Base-by-base conservation (phyloP, 64 coral and sea anemone genomes). In the Dendronephthya gigantea region DNA sequence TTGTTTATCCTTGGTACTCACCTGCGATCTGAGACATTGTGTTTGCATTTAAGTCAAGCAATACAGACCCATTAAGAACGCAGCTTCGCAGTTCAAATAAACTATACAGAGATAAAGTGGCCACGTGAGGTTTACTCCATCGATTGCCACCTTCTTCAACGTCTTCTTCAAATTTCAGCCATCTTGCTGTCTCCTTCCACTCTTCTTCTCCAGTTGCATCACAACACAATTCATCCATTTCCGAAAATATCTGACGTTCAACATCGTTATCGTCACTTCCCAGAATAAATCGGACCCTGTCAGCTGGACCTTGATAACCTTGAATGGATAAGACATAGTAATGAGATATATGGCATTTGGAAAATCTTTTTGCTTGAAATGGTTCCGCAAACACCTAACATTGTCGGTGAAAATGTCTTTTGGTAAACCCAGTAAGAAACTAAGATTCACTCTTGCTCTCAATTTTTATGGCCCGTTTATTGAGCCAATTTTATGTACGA, bases 41-140 rank as follows among this genome's bases (percentile, higher is more conserved):
- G 4, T 28, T 89, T 16, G 95, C 95, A 92, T 98, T 89, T 84
- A 98, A 86, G 47, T 98, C 92, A 14, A 98, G 83, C 25, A 98
- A 62, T 1, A 98, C 90, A 35, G 90, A 90, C 39, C 95, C 95
- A 88, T 91, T 87, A 17, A 98, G 52, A 55, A 98, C 84, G 36
- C 87, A 93, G 84, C 95, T 98, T 68, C 95, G 66, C 10, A 98
- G 56, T 76, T 98, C 95, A 93, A 98, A 98, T 50, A 98, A 33
- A 86, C 95, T 98, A 39, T 98, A 98, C 0, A 98, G 88, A 29
- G 95, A 98, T 17, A 98, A 84, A 1, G 95, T 98, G 33, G 92
- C 95, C 6, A 98, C 95, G 83, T 98, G 95, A 27, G 95, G 95
- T 50, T 98, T 98, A 82, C 95, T 98, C 95, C 95, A 98, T 15